Conservation (phyloP, 2,888 invertebrate species). For the Morpho deidamia region DNA sequence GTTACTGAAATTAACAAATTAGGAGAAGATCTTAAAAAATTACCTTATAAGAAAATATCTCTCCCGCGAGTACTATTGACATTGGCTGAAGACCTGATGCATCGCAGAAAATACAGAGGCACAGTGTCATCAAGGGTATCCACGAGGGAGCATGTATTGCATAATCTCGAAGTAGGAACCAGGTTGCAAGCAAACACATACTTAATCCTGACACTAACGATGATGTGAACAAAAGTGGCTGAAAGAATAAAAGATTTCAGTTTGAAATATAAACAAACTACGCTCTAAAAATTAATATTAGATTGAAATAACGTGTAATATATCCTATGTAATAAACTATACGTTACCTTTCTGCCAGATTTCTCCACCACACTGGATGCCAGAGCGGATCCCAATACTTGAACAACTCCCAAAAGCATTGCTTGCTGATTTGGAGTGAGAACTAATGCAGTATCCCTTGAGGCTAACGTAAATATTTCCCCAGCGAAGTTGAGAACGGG, state of each 20-base stretch:
- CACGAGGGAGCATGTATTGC: conserved; percentile 51
- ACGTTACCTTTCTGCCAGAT: conserved; percentile 54
- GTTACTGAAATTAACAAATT: background rate
- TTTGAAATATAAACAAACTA: background rate
- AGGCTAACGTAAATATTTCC: conserved; percentile 54
- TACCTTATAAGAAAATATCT: conserved; percentile 73
- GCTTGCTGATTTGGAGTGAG: conserved; percentile 64
- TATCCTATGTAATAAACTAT: no score
- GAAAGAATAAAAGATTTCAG: conserved; percentile 23
- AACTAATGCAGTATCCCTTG: conserved; percentile 38
- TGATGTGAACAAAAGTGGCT: conserved; percentile 52
- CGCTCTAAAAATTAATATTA: no score
- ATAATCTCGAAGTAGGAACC: conserved; percentile 51
- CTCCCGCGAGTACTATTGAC: conserved; percentile 68
- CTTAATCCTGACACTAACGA: conserved; percentile 56
- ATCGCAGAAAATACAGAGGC: conserved; percentile 70
- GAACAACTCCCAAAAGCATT: conserved; percentile 60
- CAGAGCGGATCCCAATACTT: conserved; percentile 52
- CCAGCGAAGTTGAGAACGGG: conserved; percentile 65
- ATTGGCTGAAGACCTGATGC: conserved; percentile 71
- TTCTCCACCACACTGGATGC: conserved; percentile 57
- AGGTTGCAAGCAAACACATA: conserved; percentile 57
- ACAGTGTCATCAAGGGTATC: conserved; percentile 69
- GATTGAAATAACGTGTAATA: no score
- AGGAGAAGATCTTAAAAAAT: background rate